These are phyloP conservation scores for Onthophagus taurus DNA, from an alignment of 1,140 invertebrate species.

Conservation along the genomic window DNA sequence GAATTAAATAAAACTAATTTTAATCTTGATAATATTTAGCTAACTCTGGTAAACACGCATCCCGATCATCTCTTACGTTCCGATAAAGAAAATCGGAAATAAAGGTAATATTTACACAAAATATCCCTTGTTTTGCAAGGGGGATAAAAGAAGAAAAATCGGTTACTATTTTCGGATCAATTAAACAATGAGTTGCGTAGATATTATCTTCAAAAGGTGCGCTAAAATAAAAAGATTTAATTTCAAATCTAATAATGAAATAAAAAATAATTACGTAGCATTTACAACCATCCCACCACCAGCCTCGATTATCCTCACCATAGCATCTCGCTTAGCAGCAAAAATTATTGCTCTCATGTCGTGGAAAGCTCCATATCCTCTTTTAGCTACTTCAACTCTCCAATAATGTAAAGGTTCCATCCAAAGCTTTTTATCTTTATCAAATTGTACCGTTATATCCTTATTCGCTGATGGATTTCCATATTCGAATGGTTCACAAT, in stretches of 20 bases:
- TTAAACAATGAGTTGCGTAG: slow-evolving; percentile 32
- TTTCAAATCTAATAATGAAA: slow-evolving; percentile 6
- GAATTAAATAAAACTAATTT: no score
- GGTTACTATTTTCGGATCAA: slow-evolving; percentile 23
- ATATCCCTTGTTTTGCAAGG: slow-evolving; percentile 31
- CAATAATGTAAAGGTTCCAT: slow-evolving; percentile 54
- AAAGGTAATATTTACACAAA: slow-evolving; percentile 29
- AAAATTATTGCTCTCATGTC: slow-evolving; percentile 62
- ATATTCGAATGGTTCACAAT: slow-evolving; percentile 68
- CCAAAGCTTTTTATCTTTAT: slow-evolving; percentile 40
- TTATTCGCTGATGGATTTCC: slow-evolving; percentile 53
- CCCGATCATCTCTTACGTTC: slow-evolving; percentile 17
- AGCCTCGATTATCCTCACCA: slow-evolving; percentile 58
- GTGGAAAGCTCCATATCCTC: slow-evolving; percentile 51
- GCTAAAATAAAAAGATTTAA: slow-evolving; percentile 19
- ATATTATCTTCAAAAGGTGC: slow-evolving; percentile 28
- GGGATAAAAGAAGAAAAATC: slow-evolving; percentile 23
- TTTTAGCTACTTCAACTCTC: slow-evolving; percentile 42
- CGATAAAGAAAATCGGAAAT: slow-evolving; percentile 27
- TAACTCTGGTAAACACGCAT: slow-evolving; percentile 19
- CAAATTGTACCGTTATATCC: slow-evolving; percentile 37
- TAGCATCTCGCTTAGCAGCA: slow-evolving; percentile 50
- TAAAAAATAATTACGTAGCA: slow-evolving; percentile 26
- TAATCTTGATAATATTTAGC: slow-evolving; percentile 21
- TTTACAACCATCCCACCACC: slow-evolving; percentile 59